Base-by-base conservation (phyloP, 2,888 invertebrate species). In the Cremastinae sp. region DNA sequence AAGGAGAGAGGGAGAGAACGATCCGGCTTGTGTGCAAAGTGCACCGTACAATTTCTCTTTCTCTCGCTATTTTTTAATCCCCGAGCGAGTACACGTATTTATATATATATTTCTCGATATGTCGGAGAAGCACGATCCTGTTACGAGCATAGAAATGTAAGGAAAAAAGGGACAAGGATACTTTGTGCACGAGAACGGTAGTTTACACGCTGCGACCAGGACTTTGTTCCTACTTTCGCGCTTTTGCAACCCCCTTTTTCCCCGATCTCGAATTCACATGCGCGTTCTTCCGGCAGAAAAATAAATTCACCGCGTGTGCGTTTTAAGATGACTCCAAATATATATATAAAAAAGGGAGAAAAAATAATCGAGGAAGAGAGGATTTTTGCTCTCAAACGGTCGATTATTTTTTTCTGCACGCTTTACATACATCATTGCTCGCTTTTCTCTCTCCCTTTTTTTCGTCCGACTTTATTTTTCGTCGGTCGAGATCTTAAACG, bases 11-110 rank as follows among this genome's bases (percentile, higher is more conserved):
- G 10, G 59, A 22, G 59, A 66, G 66, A n/a, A 51, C 68, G 76
- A 64, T 69, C 73, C 65, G 41, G 65, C 53, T 83, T 83, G 83
- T 77, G 76, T 85, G 86, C 84, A 83, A 84, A 85, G 83, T 84
- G 83, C 82, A 80, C 80, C 41, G 72, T 76, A 53, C 54, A 58
- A 12, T 49, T 58, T 51, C 38, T 54, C 16, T 56, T 38, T 41
- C n/a, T 54, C 43, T 4, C 18, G 20, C 16, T 69, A 34, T 71
- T 20, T 56, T 5, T 45, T 58, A 34, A 3, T n/a, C 0, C n/a
- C 12, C 36, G 16, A 7, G 7, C 16, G 3, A 16, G 2, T 38
- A 34, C 12, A 20, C 16, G 9, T 36, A 34, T 54, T 14, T 61
- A 28, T 34, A 38, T 56, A 12, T 36, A 10, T 54, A 5, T 56